Evolutionary conservation across 2,888 invertebrate genomes (phyloP).

Genomic region (Iphiclides podalirius): DNA sequence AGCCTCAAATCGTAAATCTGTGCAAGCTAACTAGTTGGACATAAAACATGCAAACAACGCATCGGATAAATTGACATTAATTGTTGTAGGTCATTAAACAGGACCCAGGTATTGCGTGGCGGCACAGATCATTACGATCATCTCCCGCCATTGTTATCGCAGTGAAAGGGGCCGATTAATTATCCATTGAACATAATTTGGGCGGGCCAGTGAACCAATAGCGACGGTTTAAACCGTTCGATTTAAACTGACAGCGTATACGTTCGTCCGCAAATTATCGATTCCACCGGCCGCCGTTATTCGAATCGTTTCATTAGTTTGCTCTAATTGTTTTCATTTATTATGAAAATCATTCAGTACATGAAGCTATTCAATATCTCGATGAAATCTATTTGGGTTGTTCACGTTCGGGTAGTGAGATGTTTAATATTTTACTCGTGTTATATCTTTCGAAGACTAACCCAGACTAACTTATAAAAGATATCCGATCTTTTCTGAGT

Average conservation of each 20-base stretch:
- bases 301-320: conserved; percentile 1
- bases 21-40: conserved; percentile 7
- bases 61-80: conserved; percentile 16
- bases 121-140: conserved; percentile 49
- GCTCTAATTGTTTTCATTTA: not conserved
- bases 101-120: conserved; percentile 6
- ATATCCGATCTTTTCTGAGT: no score
- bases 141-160: conserved; percentile 65
- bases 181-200: conserved; percentile 78
- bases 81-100: conserved; percentile 15
- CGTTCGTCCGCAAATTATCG: conserved; percentile 32
- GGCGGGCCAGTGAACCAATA: conserved; percentile 58
- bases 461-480: no score
- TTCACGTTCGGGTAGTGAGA: no score
- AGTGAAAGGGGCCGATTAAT: conserved; percentile 70
- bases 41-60: not conserved
- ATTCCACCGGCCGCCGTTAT: conserved; percentile 12
- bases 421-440: no score
- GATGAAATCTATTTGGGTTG: no score
- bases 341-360: not conserved
- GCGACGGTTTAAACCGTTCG: conserved; percentile 52
- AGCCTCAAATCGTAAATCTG: no score
- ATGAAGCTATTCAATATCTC: no score
- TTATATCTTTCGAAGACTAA: no score
- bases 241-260: conserved; percentile 51